Conservation (phyloP, 2,113 vertebrate genomes). For the Coptodon rendalli region DNA sequence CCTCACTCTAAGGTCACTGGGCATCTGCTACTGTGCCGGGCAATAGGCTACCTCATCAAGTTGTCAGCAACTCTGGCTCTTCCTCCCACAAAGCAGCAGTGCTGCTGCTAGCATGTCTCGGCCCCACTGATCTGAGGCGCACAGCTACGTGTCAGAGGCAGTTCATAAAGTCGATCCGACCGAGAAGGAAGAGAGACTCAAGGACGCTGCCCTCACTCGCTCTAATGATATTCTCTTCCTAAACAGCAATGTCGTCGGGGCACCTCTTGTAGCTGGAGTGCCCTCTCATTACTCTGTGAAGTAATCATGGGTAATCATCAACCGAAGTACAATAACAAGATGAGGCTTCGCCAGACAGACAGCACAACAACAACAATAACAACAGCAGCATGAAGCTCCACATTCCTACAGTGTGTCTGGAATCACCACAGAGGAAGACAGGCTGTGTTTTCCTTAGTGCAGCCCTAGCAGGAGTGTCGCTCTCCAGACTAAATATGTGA, state of each 20-base stretch:
- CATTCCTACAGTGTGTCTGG: background rate
- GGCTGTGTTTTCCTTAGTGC: background rate
- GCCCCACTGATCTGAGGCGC: background rate
- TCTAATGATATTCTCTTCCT: background rate
- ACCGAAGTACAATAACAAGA: background rate
- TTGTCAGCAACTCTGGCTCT: background rate
- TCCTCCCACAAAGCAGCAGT: background rate
- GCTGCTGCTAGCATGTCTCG: background rate
- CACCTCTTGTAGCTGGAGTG: background rate
- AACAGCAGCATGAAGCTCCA: background rate
- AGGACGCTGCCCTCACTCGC: slow-evolving; percentile 14
- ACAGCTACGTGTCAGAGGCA: background rate
- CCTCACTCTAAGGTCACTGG: background rate
- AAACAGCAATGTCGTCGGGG: background rate
- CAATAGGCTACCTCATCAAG: background rate
- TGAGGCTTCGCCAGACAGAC: background rate
- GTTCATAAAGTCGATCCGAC: background rate
- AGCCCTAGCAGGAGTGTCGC: background rate
- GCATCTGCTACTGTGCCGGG: background rate
- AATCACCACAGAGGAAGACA: background rate
- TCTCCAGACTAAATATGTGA: background rate
- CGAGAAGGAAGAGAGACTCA: background rate
- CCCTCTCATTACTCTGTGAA: background rate
- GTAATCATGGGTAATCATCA: background rate
- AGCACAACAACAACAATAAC: background rate